Base-by-base conservation (phyloP, 2,888 invertebrate species). In the Timema cristinae region DNA sequence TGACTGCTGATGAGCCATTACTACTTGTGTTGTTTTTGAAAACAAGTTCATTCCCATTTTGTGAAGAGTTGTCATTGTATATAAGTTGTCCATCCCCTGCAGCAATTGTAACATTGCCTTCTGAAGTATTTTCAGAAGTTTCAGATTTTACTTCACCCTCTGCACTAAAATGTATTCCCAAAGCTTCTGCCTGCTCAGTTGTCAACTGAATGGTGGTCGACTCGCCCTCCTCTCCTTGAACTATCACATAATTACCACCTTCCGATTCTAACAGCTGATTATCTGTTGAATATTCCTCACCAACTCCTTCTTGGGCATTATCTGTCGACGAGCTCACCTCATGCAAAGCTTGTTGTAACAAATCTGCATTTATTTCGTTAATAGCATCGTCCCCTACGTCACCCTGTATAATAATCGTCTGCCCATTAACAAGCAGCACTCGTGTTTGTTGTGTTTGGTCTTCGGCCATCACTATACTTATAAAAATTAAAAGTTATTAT, bases 171-270 rank as follows among this genome's bases (percentile, higher is more conserved):
- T 79, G 79, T 77, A 82, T 77, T 68, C 82, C 81, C 72, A 82
- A 77, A 50, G 81, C 81, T 5, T 79, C 79, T 1, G 82, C 82
- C 74, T 82, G 82, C 68, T 79, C 82, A 1, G 79, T 79, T 5
- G 82, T 81, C 10, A 83, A 72, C 11, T 81, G 81, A 73, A 83
- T 81, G 5, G 82, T 79, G 66, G 81, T 80, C 1, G 80, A 77
- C 68, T 79, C 79, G 50, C 72, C 73, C 50, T 71, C 61, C 16
- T 75, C 73, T 48, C 70, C 72, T 67, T 74, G 70, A 71, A 73
- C 47, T 69, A 32, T 15, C 47, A 47, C 47, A 32, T 16, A 7
- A 47, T 49, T 13, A 59, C 69, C 56, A n/a, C 59, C 48, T 32
- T 52, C 69, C 11, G 56, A n/a, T 16, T 69, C 59, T 71, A 52